Evolutionary conservation across 2,797 vertebrate genomes (phyloP).

Genomic region (Acanthiza pusilla): DNA sequence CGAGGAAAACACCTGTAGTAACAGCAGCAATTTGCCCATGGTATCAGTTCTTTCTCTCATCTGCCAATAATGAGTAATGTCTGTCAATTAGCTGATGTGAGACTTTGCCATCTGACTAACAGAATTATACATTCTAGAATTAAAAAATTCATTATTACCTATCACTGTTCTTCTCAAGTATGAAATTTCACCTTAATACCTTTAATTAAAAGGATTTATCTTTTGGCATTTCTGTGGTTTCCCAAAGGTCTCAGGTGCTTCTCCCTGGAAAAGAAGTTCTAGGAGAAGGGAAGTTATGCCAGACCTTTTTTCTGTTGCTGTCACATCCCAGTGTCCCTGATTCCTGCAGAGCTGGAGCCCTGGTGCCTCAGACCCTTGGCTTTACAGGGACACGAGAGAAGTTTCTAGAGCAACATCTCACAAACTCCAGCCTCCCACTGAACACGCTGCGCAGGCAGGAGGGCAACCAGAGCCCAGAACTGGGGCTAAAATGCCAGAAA

Average conservation of each 20-base stretch:
- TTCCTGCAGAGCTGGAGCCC: not conserved
- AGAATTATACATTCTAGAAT: not conserved
- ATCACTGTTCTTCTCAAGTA: not conserved
- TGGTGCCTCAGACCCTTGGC: not conserved
- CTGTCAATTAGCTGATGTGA: not conserved
- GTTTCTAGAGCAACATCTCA: not conserved
- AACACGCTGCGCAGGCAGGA: not conserved
- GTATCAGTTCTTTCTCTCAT: not conserved
- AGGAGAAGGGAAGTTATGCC: no score
- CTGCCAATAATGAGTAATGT: not conserved
- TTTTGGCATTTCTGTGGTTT: not conserved
- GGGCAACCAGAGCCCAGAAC: not conserved
- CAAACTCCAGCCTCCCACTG: accelerated
- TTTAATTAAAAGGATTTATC: not conserved
- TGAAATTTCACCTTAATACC: not conserved
- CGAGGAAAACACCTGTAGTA: not conserved
- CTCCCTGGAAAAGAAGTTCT: not conserved
- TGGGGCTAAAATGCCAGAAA: not conserved
- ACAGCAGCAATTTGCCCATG: not conserved
- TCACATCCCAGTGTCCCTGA: not conserved
- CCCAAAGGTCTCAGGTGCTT: not conserved
- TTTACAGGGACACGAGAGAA: not conserved
- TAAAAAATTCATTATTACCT: not conserved
- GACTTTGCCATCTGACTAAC: not conserved
- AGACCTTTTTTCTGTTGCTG: not conserved